Percentiles rank a stretch among this genome's conserved stretches.
Conservation (phyloP, 1,140 invertebrate species). For the Drosophila burlai region DNA sequence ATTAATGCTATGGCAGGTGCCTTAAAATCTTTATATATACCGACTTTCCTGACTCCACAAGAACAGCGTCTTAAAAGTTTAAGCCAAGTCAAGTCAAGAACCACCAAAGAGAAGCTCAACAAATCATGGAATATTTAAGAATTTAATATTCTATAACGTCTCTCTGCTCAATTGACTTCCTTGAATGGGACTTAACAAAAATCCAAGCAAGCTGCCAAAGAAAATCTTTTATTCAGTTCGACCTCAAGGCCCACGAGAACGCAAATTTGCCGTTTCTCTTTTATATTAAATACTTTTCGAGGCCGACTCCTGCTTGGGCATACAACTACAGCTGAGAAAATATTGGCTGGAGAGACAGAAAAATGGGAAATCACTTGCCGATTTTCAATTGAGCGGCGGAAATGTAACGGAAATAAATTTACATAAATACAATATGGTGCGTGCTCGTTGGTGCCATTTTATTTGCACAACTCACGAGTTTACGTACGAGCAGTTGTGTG, state of each 20-base stretch:
- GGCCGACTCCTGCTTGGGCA: slow-evolving; percentile 34
- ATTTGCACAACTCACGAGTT: slow-evolving; percentile 69
- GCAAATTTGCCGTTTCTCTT: slow-evolving; percentile 67
- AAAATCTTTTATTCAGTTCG: slow-evolving; percentile 58
- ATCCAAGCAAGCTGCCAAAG: slow-evolving; percentile 29
- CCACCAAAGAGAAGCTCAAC: neutral
- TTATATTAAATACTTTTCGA: slow-evolving; percentile 51
- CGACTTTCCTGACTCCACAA: neutral
- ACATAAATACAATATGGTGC: slow-evolving; percentile 84
- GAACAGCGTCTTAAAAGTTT: neutral
- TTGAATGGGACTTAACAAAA: slow-evolving; percentile 19
- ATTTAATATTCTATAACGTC: slow-evolving; percentile 17
- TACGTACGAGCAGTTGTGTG: neutral
- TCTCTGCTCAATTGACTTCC: slow-evolving; percentile 29
- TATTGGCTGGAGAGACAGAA: slow-evolving; percentile 42
- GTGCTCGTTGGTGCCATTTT: slow-evolving; percentile 80
- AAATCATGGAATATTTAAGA: slow-evolving; percentile 14
- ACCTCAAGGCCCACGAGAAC: slow-evolving; percentile 34
- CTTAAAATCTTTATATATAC: neutral
- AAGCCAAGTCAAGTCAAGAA: slow-evolving; percentile 2
- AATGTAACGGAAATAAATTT: slow-evolving; percentile 84
- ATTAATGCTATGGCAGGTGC: neutral
- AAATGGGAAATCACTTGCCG: slow-evolving; percentile 74
- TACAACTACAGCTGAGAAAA: slow-evolving; percentile 39
- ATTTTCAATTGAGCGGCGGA: slow-evolving; percentile 83